Conservation (phyloP, 1,140 invertebrate species). For the Drosophila athabasca region DNA sequence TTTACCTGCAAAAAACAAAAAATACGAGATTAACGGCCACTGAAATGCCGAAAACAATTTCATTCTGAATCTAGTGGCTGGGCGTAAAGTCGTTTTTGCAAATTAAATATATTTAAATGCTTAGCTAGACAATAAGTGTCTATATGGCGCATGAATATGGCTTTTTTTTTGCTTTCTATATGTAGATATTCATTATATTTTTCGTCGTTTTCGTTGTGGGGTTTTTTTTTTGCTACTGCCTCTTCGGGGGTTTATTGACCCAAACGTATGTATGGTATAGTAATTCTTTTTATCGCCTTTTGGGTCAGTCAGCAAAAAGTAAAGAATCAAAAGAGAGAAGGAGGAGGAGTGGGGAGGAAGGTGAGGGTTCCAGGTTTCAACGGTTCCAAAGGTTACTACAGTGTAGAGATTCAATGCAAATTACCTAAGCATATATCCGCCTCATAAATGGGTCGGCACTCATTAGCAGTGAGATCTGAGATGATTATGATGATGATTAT, state of each 20-base stretch:
- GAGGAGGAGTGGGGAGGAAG: slow-evolving; percentile 5
- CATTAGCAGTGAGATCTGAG: slow-evolving; percentile 46
- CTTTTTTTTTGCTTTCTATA: slow-evolving; percentile 3
- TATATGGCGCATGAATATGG: slow-evolving; percentile 26
- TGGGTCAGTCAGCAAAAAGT: slow-evolving; percentile 48
- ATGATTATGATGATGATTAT: slow-evolving; percentile 42
- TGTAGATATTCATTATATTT: slow-evolving; percentile 27
- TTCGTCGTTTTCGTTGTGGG: slow-evolving; percentile 12
- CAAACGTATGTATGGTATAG: slow-evolving; percentile 28
- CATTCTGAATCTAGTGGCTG: slow-evolving; percentile 28
- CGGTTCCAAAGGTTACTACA: slow-evolving; percentile 52
- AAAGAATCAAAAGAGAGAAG: background rate
- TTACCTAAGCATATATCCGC: slow-evolving; percentile 63
- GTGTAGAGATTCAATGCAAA: slow-evolving; percentile 46
- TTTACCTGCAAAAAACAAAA: slow-evolving; percentile 2
- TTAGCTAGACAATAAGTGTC: slow-evolving; percentile 36
- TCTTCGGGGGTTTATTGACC: slow-evolving; percentile 49
- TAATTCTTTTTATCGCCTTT: slow-evolving; percentile 49
- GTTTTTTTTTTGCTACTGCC: slow-evolving; percentile 31
- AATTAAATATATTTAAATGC: slow-evolving; percentile 27
- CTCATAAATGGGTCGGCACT: slow-evolving; percentile 47
- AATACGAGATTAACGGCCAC: background rate
- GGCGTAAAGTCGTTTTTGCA: slow-evolving; percentile 3
- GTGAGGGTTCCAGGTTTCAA: slow-evolving; percentile 16
- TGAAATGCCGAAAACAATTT: slow-evolving; percentile 1